A percentile compares a stretch with the other conserved stretches of the same genome.
These are phyloP conservation scores for Chloroceryle inda DNA, from an alignment of 2,797 vertebrate species.

Conservation along the genomic window DNA sequence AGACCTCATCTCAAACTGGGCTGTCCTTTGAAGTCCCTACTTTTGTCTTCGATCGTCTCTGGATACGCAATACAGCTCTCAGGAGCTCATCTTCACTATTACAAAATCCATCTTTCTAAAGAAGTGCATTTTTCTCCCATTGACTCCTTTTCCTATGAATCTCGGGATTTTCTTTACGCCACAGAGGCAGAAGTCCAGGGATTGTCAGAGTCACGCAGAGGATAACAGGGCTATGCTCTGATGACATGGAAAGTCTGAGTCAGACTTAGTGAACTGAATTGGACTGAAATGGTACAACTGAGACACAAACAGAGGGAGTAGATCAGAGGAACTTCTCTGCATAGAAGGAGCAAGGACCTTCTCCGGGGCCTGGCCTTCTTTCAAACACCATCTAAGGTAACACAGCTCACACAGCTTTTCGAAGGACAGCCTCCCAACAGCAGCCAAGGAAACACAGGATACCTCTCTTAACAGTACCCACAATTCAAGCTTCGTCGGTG, in stretches of 20 bases:
- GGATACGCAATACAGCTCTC: neutral
- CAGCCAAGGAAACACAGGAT: slow-evolving; percentile 31
- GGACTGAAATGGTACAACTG: neutral
- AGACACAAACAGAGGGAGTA: neutral
- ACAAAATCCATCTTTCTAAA: neutral
- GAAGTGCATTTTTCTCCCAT: neutral
- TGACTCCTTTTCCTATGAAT: neutral
- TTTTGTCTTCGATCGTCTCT: neutral
- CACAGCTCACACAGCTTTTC: slow-evolving; percentile 36
- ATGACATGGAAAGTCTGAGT: neutral
- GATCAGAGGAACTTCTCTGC: neutral
- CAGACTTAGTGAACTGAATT: neutral
- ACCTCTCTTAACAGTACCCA: neutral
- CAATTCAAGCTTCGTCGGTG: neutral
- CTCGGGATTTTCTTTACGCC: neutral
- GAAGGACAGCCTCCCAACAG: slow-evolving; percentile 41
- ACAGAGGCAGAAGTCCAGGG: neutral
- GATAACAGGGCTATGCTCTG: neutral
- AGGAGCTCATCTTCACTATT: neutral
- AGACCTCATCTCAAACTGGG: neutral
- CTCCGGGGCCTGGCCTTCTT: slow-evolving; percentile 35
- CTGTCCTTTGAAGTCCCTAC: neutral
- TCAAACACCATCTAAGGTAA: slow-evolving; percentile 67
- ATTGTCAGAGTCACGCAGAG: neutral
- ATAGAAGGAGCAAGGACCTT: neutral